phyloP scores from a whole-genome alignment of 2,888 invertebrate species.

The Gymnoscelis rufifasciata region DNA sequence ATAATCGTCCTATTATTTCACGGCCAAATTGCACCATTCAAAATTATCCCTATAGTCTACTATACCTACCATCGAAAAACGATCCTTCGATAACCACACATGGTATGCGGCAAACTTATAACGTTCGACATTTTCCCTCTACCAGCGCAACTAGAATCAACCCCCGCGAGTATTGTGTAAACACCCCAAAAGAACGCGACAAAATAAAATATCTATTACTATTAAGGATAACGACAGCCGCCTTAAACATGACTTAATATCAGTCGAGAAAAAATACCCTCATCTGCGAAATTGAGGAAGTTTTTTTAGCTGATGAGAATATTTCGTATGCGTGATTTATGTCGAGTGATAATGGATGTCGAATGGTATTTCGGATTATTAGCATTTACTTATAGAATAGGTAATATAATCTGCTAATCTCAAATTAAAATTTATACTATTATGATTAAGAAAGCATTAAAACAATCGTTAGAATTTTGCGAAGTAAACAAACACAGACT shows the following conservation, averaged over 20 bases:
- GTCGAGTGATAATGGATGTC: constrained; percentile 34
- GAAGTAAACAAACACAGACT: background rate
- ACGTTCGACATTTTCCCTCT: too few relatives aligned
- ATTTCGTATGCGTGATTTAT: constrained; percentile 35
- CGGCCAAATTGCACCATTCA: too few relatives aligned
- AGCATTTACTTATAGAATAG: too few relatives aligned
- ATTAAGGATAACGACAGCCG: constrained; percentile 77
- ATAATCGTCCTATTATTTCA: too few relatives aligned
- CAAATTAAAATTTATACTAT: too few relatives aligned
- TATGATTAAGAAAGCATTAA: too few relatives aligned
- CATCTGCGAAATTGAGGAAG: constrained; percentile 53
- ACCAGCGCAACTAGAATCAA: constrained; percentile 32
- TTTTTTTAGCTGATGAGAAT: constrained; percentile 32
- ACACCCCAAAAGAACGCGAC: constrained; percentile 70
- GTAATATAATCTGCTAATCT: too few relatives aligned
- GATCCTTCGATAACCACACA: too few relatives aligned
- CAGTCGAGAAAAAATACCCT: constrained; percentile 73
- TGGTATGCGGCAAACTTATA: too few relatives aligned
- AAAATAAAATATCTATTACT: constrained; percentile 80
- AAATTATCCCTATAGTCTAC: too few relatives aligned
- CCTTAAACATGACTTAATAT: constrained; percentile 80
- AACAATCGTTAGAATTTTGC: too few relatives aligned
- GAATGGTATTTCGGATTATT: constrained; percentile 30
- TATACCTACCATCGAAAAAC: too few relatives aligned
- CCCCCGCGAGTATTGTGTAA: constrained; percentile 60